A percentile compares a stretch with the other conserved stretches of the same genome.
Evolutionary conservation across 2,113 vertebrate species (phyloP).

Genomic region (Corythaixoides concolor): DNA sequence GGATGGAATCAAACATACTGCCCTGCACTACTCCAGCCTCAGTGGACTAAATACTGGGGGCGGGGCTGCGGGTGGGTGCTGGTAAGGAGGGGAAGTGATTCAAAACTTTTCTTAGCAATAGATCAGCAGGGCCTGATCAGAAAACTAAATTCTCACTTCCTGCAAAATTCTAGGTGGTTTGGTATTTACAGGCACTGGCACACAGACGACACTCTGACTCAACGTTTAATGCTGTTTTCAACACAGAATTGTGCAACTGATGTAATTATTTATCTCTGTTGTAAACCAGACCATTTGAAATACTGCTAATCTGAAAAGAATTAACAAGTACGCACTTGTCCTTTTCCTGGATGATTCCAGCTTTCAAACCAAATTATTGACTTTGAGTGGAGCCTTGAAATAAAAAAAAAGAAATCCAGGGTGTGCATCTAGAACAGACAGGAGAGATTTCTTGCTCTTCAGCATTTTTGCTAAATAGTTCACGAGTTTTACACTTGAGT

Average conservation of each 20-base stretch:
- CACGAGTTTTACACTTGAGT: neutral
- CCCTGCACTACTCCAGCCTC: neutral
- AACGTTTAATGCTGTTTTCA: neutral
- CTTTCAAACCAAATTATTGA: neutral
- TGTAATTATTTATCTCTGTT: neutral
- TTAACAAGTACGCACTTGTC: neutral
- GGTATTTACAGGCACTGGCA: neutral
- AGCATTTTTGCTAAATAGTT: neutral
- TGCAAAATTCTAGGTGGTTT: neutral
- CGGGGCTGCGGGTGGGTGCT: neutral
- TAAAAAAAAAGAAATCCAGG: neutral
- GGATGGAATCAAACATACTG: neutral
- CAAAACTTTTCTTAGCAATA: neutral
- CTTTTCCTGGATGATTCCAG: neutral
- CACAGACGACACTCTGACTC: neutral
- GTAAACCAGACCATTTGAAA: neutral
- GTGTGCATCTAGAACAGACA: neutral
- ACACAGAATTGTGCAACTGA: neutral
- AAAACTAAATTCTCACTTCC: neutral
- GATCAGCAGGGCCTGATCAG: neutral
- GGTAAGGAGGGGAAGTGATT: neutral
- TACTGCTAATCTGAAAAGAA: neutral
- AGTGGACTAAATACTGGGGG: rapidly evolving
- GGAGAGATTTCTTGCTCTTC: neutral
- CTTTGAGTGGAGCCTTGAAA: neutral